Evolutionary conservation across 2,888 invertebrate species (phyloP).

Genomic region (Nemotelus pantherinus): DNA sequence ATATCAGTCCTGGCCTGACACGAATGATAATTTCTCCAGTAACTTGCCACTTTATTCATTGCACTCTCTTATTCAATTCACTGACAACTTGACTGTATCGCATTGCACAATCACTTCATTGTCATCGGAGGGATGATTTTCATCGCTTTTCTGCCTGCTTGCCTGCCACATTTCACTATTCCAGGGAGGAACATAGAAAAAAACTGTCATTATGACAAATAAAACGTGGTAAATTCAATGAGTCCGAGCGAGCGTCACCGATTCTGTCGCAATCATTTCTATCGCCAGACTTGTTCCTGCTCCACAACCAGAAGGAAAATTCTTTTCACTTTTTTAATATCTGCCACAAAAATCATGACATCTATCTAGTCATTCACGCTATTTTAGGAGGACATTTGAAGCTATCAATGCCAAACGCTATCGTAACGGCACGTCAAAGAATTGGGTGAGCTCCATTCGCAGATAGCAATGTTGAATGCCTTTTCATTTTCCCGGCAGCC

Average conservation of each 20-base stretch:
- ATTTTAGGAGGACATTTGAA: neutral
- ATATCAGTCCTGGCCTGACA: neutral
- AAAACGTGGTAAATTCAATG: conserved; percentile 30
- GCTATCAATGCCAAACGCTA: conserved; percentile 33
- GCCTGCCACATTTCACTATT: neutral
- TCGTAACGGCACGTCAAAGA: conserved; percentile 5
- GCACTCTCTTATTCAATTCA: neutral
- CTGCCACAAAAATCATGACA: conserved; percentile 39
- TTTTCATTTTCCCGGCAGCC: too few relatives aligned
- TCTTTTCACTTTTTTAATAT: conserved; percentile 38
- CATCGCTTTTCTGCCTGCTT: neutral
- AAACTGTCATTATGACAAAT: conserved; percentile 18
- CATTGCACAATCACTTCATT: conserved; percentile 31
- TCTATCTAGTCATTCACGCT: conserved; percentile 30
- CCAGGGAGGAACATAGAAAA: neutral
- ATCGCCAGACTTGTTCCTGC: too few relatives aligned
- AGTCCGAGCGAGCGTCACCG: neutral
- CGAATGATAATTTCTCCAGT: conserved; percentile 30
- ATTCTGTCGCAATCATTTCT: too few relatives aligned
- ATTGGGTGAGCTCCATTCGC: too few relatives aligned
- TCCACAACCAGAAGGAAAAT: neutral
- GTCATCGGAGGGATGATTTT: neutral
- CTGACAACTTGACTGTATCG: conserved; percentile 18
- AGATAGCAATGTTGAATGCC: too few relatives aligned
- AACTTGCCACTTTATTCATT: neutral